Conservation (phyloP, 35 echinoderm and acorn worm species). For the Stichopus chloronotus region DNA sequence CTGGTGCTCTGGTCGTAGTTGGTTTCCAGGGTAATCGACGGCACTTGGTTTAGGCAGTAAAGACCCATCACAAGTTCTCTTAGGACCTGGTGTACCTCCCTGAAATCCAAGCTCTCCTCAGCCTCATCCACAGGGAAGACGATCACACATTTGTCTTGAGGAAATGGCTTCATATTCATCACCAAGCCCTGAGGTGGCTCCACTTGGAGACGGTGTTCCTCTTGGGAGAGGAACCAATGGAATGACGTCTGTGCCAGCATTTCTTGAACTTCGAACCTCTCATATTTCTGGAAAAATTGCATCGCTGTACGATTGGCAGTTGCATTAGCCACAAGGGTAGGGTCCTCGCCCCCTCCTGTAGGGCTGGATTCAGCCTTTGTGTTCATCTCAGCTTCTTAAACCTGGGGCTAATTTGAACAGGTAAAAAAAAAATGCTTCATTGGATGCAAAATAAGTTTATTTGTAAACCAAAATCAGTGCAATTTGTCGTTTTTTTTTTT, state of each 20-base stretch:
- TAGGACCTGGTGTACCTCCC: slow-evolving; percentile 91
- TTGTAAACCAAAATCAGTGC: too few species aligned
- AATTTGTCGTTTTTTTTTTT: too few species aligned
- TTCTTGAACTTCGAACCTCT: slow-evolving; percentile 92
- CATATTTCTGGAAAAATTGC: slow-evolving; percentile 93
- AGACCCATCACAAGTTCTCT: slow-evolving; percentile 94
- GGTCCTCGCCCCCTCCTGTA: slow-evolving; percentile 57
- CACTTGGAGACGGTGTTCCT: slow-evolving; percentile 84
- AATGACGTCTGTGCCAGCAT: slow-evolving; percentile 87
- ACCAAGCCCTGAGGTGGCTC: slow-evolving; percentile 84
- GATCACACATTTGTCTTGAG: slow-evolving; percentile 84
- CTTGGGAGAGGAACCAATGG: slow-evolving; percentile 93
- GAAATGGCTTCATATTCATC: slow-evolving; percentile 76
- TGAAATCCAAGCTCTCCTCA: slow-evolving; percentile 75
- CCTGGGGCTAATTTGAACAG: too few species aligned
- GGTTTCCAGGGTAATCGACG: slow-evolving; percentile 70
- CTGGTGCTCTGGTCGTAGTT: slow-evolving; percentile 89
- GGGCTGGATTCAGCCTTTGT: slow-evolving; percentile 47
- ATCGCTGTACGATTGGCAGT: slow-evolving; percentile 90
- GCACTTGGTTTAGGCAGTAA: slow-evolving; percentile 84
- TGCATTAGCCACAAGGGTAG: slow-evolving; percentile 81
- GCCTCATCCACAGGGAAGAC: slow-evolving; percentile 69
- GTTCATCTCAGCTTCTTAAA: not conserved
- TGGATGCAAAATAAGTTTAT: too few species aligned
- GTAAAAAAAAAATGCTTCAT: too few species aligned